These are phyloP conservation scores for Batillaria attramentaria DNA, from an alignment of 1,140 invertebrate genomes.

Conservation along the genomic window DNA sequence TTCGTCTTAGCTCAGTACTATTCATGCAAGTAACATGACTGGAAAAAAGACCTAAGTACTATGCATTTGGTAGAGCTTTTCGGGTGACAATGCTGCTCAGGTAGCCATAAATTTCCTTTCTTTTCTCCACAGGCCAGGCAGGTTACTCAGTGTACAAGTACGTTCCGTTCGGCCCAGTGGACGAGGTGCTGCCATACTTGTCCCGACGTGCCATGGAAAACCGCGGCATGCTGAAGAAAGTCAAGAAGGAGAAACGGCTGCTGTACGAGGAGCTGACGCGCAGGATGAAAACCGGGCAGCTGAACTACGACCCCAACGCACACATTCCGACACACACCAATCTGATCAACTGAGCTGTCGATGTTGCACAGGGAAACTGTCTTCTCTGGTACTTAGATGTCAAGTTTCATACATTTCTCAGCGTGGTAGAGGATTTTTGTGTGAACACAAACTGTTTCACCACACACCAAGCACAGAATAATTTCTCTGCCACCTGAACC, in stretches of 20 bases:
- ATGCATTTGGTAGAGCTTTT: no score
- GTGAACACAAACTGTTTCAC: no score
- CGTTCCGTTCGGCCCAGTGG: conserved; percentile 90
- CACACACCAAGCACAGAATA: no score
- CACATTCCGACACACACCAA: not conserved
- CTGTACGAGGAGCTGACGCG: conserved; percentile 70
- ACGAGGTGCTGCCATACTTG: conserved; percentile 96
- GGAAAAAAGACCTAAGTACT: no score
- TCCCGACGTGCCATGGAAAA: conserved; percentile 96
- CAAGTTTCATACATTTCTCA: no score
- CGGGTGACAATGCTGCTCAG: no score
- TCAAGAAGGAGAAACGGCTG: conserved; percentile 74
- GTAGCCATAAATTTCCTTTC: no score
- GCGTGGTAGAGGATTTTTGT: no score
- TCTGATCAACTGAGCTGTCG: not conserved
- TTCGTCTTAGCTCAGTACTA: no score
- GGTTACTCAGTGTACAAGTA: conserved; percentile 99
- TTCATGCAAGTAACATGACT: no score
- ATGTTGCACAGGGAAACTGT: not conserved
- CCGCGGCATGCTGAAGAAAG: conserved; percentile 74
- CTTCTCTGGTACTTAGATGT: not conserved
- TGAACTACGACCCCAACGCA: conserved; percentile 52
- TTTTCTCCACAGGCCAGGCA: conserved; percentile 84
- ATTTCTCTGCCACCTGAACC: no score
- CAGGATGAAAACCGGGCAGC: conserved; percentile 55